Base-by-base conservation (phyloP, 2,888 invertebrate species). In the Macrophya annulata region DNA sequence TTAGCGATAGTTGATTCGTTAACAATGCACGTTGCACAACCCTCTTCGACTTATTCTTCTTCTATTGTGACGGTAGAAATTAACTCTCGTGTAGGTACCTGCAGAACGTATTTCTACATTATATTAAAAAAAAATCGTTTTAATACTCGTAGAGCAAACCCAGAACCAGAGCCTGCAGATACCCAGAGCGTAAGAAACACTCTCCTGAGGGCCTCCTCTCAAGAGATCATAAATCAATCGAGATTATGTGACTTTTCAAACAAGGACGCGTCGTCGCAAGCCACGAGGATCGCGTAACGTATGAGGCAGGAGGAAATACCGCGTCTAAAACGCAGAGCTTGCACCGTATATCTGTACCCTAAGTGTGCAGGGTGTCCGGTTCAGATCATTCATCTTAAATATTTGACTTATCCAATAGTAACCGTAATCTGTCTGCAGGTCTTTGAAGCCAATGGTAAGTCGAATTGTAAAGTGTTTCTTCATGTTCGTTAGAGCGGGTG, bases 181-280 rank as follows among this genome's bases (percentile, higher is more conserved):
- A 31, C 31, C 21, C 17, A 77, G 4, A 77, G n/a, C 51, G 48
- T 40, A n/a, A 62, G 62, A 81, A 62, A 62, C 31, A 81, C 81
- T 77, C 77, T 77, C 55, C n/a, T 17, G 51, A 77, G 77, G 55
- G 37, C 37, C n/a, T 9, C 55, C 55, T 51, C 55, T 81, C 62
- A 43, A 83, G 68, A 85, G 85, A 85, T 86, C 88, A 89, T 91
- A 91, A 91, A 91, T 91, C 92, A 91, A 88, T 87, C 87, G 88
- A 91, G 91, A 91, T 91, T 90, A 91, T 90, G 90, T 90, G 91
- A 91, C 90, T 91, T 91, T 90, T 91, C 90, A 89, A 90, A 90
- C 89, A 89, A 90, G 90, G 89, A 90, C 90, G 90, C 89, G 89
- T 88, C 90, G 87, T 89, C 88, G 81, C 40, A 43, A 81, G 81